Base-by-base conservation (phyloP, 64 coral and sea anemone species). In the Acropora tenuis region DNA sequence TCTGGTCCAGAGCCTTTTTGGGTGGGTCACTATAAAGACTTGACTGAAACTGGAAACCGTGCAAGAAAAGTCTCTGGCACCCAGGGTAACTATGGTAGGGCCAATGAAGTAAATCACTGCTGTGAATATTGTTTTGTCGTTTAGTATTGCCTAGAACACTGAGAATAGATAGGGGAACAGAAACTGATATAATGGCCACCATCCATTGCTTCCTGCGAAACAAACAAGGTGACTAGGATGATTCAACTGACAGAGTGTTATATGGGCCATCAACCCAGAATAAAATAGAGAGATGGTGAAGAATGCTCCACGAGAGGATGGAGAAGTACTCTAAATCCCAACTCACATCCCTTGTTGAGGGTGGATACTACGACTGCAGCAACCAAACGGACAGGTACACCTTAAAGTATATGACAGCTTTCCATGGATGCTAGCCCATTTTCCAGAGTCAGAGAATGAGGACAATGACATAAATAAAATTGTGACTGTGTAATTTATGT, bases 291-390 rank as follows among this genome's bases (percentile, higher is more conserved):
- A 83, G 80, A 43, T 83, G 80, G 80, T 83, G 53, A 55, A 57
- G 75, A 15, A 30, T 63, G 49, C 80, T 83, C 57, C 57, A 43
- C 41, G 80, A 83, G 17, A 83, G 80, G 43, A 83, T 65, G 80
- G 48, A 60, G 80, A 83, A 83, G 80, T 83, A 16, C 57, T 83
- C 50, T 86, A 86, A 86, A 86, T 43, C 69, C 83, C 83, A 86
- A 19, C 83, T 86, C 16, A 86, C 43, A 63, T 65, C 65, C 69
- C 69, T 86, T 71, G 67, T 86, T 13, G 83, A 86, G 69, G 69
- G 83, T 74, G 83, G 83, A 86, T 43, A 86, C 69, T 73, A 86
- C 69, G 65, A 86, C 69, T 86, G 65, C n/a, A 86, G 83, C 18
- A 16, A 73, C 83, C 40, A 86, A 45, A 73, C 18, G 48, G 83